phyloP scores from a whole-genome alignment of 2,888 invertebrate genomes.

The Heteromyza rotundicornis region DNA sequence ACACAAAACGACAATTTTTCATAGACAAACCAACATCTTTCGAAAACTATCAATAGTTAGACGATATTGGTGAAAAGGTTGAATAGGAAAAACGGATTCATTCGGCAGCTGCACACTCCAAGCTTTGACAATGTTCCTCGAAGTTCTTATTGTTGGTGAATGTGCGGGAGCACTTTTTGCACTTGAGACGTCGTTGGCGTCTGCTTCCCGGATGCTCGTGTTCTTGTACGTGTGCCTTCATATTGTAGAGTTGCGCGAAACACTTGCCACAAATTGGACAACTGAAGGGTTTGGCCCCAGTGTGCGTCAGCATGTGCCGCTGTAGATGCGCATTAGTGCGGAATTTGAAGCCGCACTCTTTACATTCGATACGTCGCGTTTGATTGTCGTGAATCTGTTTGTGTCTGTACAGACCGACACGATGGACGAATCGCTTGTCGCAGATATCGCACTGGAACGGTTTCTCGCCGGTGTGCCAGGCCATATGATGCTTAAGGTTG shows the following conservation, averaged over 20 bases:
- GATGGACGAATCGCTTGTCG: slow-evolving; percentile 46
- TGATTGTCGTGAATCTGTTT: slow-evolving; percentile 52
- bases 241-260: slow-evolving; percentile 49
- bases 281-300: slow-evolving; percentile 54
- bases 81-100: too few relatives aligned
- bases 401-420: slow-evolving; percentile 47
- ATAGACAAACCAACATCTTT: too few relatives aligned
- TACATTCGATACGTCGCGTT: slow-evolving; percentile 45
- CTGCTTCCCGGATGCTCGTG: slow-evolving; percentile 47
- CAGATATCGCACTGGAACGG: slow-evolving; percentile 48
- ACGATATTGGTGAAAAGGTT: too few relatives aligned
- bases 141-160: slow-evolving; percentile 46
- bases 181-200: slow-evolving; percentile 43
- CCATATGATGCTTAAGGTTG: slow-evolving; percentile 46
- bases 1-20: too few relatives aligned
- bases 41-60: too few relatives aligned
- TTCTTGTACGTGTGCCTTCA: slow-evolving; percentile 46
- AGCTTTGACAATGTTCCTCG: slow-evolving; percentile 36
- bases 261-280: slow-evolving; percentile 48
- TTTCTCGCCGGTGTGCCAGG: slow-evolving; percentile 48
- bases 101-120: too few relatives aligned
- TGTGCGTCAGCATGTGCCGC: slow-evolving; percentile 63
- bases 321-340: slow-evolving; percentile 64
- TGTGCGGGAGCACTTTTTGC: slow-evolving; percentile 45
- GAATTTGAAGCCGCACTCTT: slow-evolving; percentile 60